phyloP scores from a whole-genome alignment of 2,888 invertebrate genomes.

The Eupithecia pulchellata region DNA sequence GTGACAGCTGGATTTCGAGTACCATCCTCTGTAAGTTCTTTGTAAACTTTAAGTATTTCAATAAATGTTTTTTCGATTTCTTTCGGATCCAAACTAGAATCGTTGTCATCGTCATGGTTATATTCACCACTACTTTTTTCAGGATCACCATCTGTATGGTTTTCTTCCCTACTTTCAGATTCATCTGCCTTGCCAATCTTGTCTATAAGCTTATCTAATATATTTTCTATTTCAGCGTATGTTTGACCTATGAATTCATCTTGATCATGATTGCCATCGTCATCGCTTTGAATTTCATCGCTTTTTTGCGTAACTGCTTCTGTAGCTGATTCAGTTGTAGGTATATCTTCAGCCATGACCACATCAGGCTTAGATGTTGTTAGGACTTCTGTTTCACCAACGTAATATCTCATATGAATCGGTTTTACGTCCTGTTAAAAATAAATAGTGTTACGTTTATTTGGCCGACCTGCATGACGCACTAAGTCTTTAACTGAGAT shows the following conservation, averaged over 20 bases:
- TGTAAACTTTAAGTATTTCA: not conserved
- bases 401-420: conserved; percentile 19
- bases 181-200: not conserved
- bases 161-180: conserved; percentile 10
- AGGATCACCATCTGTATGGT: not conserved
- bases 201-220: conserved; percentile 5
- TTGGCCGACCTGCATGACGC: not conserved
- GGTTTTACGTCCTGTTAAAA: conserved; percentile 24
- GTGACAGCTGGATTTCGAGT: not conserved
- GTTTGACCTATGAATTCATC: conserved; percentile 28
- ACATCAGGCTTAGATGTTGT: not conserved
- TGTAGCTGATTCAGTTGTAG: not conserved
- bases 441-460: not conserved
- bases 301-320: not conserved
- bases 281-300: not conserved
- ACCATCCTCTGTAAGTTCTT: not conserved
- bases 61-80: not conserved
- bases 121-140: not conserved
- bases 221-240: conserved; percentile 27
- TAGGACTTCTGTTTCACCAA: conserved; percentile 24
- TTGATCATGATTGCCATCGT: not conserved
- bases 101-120: not conserved
- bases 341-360: not conserved
- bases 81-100: not conserved
- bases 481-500: not conserved